Base-by-base conservation (phyloP, 2,888 invertebrate species). In the Cecidostiba fungosa region DNA sequence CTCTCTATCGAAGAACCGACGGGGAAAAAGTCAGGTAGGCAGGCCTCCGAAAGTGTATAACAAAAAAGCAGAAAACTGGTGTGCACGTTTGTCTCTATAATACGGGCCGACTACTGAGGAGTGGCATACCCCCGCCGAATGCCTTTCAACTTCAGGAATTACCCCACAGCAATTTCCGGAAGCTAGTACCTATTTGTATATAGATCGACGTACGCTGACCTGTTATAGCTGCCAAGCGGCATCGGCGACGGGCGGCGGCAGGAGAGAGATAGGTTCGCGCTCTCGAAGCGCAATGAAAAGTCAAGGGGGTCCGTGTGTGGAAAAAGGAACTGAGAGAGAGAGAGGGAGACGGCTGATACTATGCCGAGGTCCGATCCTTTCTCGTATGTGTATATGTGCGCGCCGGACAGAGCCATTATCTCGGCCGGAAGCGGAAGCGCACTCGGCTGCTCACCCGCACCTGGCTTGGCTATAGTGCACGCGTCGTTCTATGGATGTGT, bases 371-470 rank as follows among this genome's bases (percentile, higher is more conserved):
- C 54, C 72, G 72, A 36, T 39, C 39, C 39, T 72, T 72, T 72
- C 39, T 39, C 26, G 66, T 26, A 26, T 14, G 16, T 66, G 23
- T 59, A 16, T 6, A 5, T 59, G 23, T n/a, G 39, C 32, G 36
- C 36, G 39, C 36, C 77, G 14, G 77, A 62, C 89, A 90, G 90
- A 90, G 91, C 92, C 91, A 92, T 92, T 92, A 92, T 92, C 91
- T 92, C 89, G 89, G 89, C 90, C 92, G 92, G 92, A 92, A 92
- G 88, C 92, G 92, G 92, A 93, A 92, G 91, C 90, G 90, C 91
- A 92, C 91, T 92, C 91, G 90, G 91, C 90, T 92, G 92, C 92
- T 92, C 92, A 92, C 91, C 92, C 92, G 54, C 54, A 93, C 92
- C 92, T 92, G 92, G 92, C 90, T 89, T 87, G 87, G 43, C 77